Evolutionary conservation across 2,888 invertebrate genomes (phyloP).

Genomic region (Chymomyza amoena): DNA sequence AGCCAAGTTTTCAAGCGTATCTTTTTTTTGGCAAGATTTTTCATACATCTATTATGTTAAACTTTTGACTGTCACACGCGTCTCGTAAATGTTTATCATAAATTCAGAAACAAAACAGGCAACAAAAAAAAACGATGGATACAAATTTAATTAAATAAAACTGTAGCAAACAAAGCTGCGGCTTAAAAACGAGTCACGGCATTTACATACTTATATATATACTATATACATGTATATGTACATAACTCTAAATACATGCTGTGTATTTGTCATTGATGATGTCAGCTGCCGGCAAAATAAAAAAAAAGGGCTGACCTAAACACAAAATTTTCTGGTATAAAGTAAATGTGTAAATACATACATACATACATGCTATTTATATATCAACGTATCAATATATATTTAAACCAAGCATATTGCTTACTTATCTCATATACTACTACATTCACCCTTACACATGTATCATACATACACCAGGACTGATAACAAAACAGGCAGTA

Average conservation of each 20-base stretch:
- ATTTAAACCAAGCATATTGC: conserved; percentile 45
- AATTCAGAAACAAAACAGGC: neutral
- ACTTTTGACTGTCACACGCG: neutral
- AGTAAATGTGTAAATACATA: neutral
- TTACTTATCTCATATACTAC: neutral
- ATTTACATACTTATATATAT: neutral
- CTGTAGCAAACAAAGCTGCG: neutral
- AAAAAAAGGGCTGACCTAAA: neutral
- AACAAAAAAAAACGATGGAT: neutral
- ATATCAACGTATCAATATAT: neutral
- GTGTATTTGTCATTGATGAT: neutral
- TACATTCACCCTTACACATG: neutral
- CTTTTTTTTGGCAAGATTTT: neutral
- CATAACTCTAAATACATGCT: neutral
- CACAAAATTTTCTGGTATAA: neutral
- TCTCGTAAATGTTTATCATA: neutral
- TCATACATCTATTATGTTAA: too few relatives aligned
- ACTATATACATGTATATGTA: too few relatives aligned
- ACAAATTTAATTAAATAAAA: neutral
- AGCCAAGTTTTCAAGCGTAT: conserved; percentile 16
- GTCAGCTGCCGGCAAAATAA: neutral
- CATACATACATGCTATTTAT: too few relatives aligned
- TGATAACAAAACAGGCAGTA: conserved; percentile 44
- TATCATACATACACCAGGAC: conserved; percentile 4
- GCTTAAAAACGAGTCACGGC: neutral